Evolutionary conservation across 2,113 vertebrate species (phyloP), one percentile per base, ranked within the genome.

Genomic region (Gymnorhina tibicen): DNA sequence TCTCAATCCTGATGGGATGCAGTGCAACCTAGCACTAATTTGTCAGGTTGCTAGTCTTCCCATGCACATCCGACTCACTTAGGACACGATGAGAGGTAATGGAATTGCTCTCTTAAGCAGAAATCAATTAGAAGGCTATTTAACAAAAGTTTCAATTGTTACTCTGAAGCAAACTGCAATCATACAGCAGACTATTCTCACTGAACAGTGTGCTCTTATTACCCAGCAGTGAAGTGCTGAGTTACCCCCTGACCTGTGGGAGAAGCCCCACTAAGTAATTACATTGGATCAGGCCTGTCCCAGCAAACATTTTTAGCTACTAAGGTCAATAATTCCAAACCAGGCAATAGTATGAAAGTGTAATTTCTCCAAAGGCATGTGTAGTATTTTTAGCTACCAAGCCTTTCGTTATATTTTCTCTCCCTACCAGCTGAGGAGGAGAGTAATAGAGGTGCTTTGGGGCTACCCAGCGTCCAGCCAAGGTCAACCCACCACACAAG

Each of bases 321-420:
- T 9, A 76, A 46, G 27, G 9, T 39, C 30, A 83, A 2, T 55
- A 83, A 84, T 44, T 87, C 17, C 46, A 74, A 46, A 80, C 21
- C 10, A 72, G 97, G 98, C 97, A 98, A 99, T 97, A 59, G 98
- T 98, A 77, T 98, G 98, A 96, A 99, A 98, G 79, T 98, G 98
- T 41, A 99, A 97, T 89, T 99, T 98, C 90, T 99, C 98, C 90
- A 99, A 26, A 35, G 98, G 98, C 50, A 99, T 98, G 8, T 96
- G 92, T 1, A 99, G 92, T 74, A 99, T 98, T 97, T 99, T 53
- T 30, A 73, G 26, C 12, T 56, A 75, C 62, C 16, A 42, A 55
- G 32, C 4, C 12, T 63, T 37, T 41, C 0, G 3, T 27, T 47
- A 0, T 28, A 56, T 42, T 69, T 77, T 63, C 27, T 63, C 33